These are phyloP conservation scores for Cuculus canorus DNA, from an alignment of 2,797 vertebrate genomes.

Conservation along the genomic window DNA sequence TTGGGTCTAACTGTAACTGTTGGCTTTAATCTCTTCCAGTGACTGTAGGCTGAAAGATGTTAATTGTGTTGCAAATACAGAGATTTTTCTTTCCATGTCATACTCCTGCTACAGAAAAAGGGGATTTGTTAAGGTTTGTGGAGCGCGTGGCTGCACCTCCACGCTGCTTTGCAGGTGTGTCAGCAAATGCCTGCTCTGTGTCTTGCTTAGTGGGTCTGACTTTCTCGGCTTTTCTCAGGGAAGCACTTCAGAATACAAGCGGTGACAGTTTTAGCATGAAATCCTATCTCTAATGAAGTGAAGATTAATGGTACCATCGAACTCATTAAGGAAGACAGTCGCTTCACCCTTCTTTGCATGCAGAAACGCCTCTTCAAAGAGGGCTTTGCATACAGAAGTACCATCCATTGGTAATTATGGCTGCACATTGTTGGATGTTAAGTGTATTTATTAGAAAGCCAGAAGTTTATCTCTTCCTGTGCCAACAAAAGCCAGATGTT, in stretches of 20 bases:
- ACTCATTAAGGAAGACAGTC: background rate
- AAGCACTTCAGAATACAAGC: background rate
- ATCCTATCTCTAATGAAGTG: background rate
- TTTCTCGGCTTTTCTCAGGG: background rate
- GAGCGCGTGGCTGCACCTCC: background rate
- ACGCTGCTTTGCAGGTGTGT: background rate
- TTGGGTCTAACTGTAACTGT: slow-evolving; percentile 40
- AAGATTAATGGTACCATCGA: background rate
- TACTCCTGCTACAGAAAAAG: background rate
- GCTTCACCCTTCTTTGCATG: background rate
- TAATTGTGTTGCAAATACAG: background rate
- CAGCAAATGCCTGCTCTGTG: accelerated
- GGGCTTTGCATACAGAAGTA: background rate
- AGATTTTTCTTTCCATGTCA: background rate
- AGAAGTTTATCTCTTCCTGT: background rate
- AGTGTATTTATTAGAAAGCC: background rate
- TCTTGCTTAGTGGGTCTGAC: background rate
- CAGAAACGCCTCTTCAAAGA: background rate
- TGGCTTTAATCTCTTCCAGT: background rate
- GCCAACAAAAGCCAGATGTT: background rate
- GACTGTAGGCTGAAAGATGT: background rate
- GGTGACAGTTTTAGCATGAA: background rate
- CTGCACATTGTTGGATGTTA: background rate
- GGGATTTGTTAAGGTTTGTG: background rate
- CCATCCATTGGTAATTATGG: accelerated